Evolutionary conservation across 1,140 invertebrate genomes (phyloP).

Genomic region (Himalopsyche phryganea): DNA sequence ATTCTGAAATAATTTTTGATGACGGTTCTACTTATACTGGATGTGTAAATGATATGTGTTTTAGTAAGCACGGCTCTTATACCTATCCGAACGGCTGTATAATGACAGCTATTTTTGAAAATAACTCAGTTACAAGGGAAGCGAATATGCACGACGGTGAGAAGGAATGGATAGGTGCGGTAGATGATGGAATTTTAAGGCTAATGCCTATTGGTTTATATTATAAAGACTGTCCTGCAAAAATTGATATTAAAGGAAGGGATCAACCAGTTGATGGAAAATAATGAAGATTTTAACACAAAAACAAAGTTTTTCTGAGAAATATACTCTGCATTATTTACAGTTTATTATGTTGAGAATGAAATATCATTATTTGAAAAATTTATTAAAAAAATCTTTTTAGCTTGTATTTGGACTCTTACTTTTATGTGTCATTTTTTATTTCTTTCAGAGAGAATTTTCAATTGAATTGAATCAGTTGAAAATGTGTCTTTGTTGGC

Average conservation of each 20-base stretch:
- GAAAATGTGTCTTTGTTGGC: too few species aligned
- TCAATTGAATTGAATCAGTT: too few species aligned
- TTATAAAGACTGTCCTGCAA: slow-evolving; percentile 1
- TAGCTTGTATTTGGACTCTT: too few species aligned
- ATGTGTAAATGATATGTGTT: neutral
- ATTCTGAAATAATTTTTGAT: slow-evolving; percentile 36
- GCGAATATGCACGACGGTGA: neutral
- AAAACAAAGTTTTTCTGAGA: too few species aligned
- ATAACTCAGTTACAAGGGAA: neutral
- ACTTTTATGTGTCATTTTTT: too few species aligned
- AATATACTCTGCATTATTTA: too few species aligned
- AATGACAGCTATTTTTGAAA: neutral
- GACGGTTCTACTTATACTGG: slow-evolving; percentile 36
- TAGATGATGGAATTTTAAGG: neutral
- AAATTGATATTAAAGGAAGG: neutral
- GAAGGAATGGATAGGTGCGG: neutral
- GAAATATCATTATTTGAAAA: too few species aligned
- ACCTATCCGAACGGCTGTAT: neutral
- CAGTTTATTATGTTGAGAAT: too few species aligned
- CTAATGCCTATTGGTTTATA: neutral
- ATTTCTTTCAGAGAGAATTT: too few species aligned
- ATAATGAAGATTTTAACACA: too few species aligned
- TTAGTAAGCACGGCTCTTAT: slow-evolving; percentile 3
- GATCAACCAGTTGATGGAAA: neutral
- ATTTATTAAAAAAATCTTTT: too few species aligned